Base-by-base conservation (phyloP, 2,113 vertebrate species). In the Larimichthys crocea region DNA sequence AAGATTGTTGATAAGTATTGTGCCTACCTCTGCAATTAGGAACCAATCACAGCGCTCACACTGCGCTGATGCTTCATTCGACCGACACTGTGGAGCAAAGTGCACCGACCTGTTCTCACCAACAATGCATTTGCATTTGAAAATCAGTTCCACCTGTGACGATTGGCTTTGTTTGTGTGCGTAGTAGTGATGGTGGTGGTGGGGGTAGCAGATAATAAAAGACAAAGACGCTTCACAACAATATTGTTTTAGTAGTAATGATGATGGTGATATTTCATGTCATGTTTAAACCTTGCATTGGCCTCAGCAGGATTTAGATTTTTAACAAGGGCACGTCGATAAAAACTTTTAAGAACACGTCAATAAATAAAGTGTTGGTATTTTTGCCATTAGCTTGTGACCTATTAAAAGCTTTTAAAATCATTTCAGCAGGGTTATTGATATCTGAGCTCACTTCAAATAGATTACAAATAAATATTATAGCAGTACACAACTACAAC, bases 101-200 rank as follows among this genome's bases (percentile, higher is more conserved):
- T 92, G 90, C 73, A 85, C 92, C 53, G 53, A 91, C 92, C 90
- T 89, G 92, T 93, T 94, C 87, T 66, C 76, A 53, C 48, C 55
- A 87, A 94, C 92, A 92, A 93, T 90, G 85, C 76, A 57, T 75
- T 40, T 80, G 70, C 85, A 80, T 91, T 79, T 85, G 68, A 46
- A 82, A 85, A 86, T 71, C 67, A 74, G 74, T 74, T 93, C 84
- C 85, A n/a, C 24, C 78, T 88, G 83, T 61, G 66, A 82, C 82
- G 69, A 72, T 50, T 52, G 64, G 46, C 77, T 86, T 78, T 82
- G 81, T 89, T 20, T 82, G 71, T 79, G 31, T 78, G n/a, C 72
- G 24, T 31, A 52, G 22, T 26, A 31, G 63, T 65, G 14, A 52
- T 49, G 50, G 50, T 53, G 44, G 20, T 15, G 31, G 26, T 17